Percentiles rank a stretch among this genome's conserved stretches.
Evolutionary conservation across 2,797 vertebrate genomes (phyloP).

Genomic region (Micrastur ruficollis): DNA sequence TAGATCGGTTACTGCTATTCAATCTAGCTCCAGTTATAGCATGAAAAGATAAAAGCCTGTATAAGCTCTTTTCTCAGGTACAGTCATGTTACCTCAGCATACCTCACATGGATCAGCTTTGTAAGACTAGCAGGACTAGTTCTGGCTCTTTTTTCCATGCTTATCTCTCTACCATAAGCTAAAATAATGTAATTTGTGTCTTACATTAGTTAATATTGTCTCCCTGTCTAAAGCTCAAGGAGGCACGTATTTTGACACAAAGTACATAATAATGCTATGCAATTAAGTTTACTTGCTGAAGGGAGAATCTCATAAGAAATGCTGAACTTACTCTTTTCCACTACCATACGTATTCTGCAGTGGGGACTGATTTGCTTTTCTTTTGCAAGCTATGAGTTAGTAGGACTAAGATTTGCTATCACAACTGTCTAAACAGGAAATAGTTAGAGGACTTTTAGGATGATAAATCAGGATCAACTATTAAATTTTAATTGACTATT

Average conservation of each 20-base stretch:
- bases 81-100: not conserved
- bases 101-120: not conserved
- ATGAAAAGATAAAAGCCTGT: not conserved
- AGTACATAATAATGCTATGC: not conserved
- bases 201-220: not conserved
- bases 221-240: not conserved
- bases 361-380: not conserved
- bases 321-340: not conserved
- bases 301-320: not conserved
- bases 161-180: not conserved
- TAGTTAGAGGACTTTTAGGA: not conserved
- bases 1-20: not conserved
- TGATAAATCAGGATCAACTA: not conserved
- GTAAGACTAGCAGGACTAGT: not conserved
- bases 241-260: not conserved
- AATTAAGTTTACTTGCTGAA: not conserved
- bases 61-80: not conserved
- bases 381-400: not conserved
- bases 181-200: not conserved
- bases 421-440: not conserved
- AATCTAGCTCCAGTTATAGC: not conserved
- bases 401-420: not conserved
- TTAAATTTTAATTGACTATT: not conserved
- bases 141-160: not conserved
- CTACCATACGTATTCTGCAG: not conserved